Evolutionary conservation across 2,888 invertebrate genomes (phyloP).

Genomic region (Dendrolimus pini): DNA sequence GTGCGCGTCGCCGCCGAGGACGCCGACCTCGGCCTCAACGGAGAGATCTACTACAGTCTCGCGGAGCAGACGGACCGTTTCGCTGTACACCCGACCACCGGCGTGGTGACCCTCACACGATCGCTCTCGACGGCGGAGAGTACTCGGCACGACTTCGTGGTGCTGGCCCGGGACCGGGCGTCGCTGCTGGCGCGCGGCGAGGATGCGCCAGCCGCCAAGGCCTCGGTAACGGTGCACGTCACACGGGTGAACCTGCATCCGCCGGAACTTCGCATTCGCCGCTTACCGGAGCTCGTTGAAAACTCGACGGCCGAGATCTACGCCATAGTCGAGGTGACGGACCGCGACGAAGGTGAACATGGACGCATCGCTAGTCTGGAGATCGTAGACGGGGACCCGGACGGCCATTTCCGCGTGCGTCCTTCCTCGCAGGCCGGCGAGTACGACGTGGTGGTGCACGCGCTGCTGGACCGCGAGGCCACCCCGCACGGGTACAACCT

Average conservation of each 20-base stretch:
- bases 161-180: slow-evolving; percentile 92
- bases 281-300: slow-evolving; percentile 87
- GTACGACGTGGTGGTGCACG: slow-evolving; percentile 87
- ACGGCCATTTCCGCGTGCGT: slow-evolving; percentile 88
- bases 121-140: slow-evolving; percentile 84
- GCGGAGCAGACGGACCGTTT: slow-evolving; percentile 88
- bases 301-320: slow-evolving; percentile 90
- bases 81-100: slow-evolving; percentile 94
- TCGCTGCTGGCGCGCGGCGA: slow-evolving; percentile 69
- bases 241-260: slow-evolving; percentile 89
- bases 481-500: slow-evolving; percentile 91
- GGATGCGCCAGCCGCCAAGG: slow-evolving; percentile 84
- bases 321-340: slow-evolving; percentile 90
- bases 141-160: slow-evolving; percentile 83
- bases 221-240: slow-evolving; percentile 85
- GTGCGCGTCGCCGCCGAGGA: slow-evolving; percentile 92
- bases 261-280: slow-evolving; percentile 89
- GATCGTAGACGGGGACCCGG: slow-evolving; percentile 93
- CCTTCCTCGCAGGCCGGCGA: slow-evolving; percentile 80
- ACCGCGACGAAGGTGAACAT: slow-evolving; percentile 89
- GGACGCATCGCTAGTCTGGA: slow-evolving; percentile 89
- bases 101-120: slow-evolving; percentile 89
- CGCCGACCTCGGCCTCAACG: slow-evolving; percentile 96
- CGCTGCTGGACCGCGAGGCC: slow-evolving; percentile 85
- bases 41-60: slow-evolving; percentile 97